Evolutionary conservation across 2,113 vertebrate species (phyloP).

Genomic region (Pipa parva): DNA sequence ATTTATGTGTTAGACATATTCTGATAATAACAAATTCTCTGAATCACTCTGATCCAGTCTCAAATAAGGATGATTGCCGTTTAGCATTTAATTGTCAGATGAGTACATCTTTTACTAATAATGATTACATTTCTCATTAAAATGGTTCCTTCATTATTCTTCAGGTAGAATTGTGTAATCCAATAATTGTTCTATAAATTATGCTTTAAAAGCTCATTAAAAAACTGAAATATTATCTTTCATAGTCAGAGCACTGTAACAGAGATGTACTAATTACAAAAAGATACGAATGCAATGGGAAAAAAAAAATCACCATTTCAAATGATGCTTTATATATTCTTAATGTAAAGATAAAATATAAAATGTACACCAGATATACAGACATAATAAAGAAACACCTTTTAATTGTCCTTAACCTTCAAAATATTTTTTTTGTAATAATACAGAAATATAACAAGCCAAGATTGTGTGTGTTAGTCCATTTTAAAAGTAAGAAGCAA

Average conservation of each 20-base stretch:
- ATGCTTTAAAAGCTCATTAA: conserved; percentile 80
- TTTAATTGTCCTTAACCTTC: conserved; percentile 78
- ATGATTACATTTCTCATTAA: conserved; percentile 80
- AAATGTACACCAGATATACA: conserved; percentile 84
- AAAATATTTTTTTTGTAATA: conserved; percentile 77
- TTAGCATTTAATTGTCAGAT: conserved; percentile 74
- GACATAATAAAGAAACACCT: conserved; percentile 77
- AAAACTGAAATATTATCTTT: conserved; percentile 81
- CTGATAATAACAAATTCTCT: conserved; percentile 15
- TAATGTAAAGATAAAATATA: conserved; percentile 83
- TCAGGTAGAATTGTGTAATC: conserved; percentile 78
- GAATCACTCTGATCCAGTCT: conserved; percentile 4
- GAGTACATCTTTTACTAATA: conserved; percentile 77
- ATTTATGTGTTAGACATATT: conserved; percentile 7
- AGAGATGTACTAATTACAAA: conserved; percentile 78
- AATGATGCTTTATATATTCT: conserved; percentile 80
- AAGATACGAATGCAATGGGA: conserved; percentile 77
- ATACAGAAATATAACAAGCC: conserved; percentile 74
- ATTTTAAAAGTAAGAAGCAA: too few species aligned
- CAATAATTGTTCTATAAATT: conserved; percentile 78
- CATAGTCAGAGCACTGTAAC: conserved; percentile 66
- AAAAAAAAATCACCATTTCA: conserved; percentile 71
- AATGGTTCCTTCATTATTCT: conserved; percentile 79
- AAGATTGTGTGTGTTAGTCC: too few species aligned
- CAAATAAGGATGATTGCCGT: conserved; percentile 36